Conservation (phyloP, 2,797 vertebrate genomes). For the Takifugu ocellatus region DNA sequence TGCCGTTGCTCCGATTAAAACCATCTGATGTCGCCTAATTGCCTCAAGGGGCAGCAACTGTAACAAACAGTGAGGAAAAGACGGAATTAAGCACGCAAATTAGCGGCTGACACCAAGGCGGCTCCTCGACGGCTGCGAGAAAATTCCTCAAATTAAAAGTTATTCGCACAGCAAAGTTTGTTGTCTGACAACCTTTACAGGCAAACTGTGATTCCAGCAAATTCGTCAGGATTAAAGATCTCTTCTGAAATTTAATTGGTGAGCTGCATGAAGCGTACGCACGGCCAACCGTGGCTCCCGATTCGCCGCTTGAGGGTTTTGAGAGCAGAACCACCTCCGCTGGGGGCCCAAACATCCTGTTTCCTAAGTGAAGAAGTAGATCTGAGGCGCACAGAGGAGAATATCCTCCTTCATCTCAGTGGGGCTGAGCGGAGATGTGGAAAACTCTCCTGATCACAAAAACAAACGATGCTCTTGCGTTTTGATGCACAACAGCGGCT, state of each 20-base stretch:
- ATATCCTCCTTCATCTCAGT: no score
- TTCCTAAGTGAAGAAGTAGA: no score
- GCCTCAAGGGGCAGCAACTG: neutral
- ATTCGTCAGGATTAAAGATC: neutral
- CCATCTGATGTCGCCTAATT: conserved; percentile 1
- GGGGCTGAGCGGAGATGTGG: no score
- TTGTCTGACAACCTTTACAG: neutral
- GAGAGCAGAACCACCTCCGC: no score
- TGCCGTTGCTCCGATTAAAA: neutral
- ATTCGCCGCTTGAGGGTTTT: no score
- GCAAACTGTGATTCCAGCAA: neutral
- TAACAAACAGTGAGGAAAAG: conserved; percentile 2
- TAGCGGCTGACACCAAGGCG: neutral
- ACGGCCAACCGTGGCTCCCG: conserved; percentile 20
- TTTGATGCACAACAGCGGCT: no score
- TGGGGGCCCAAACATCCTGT: no score
- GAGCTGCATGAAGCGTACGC: conserved; percentile 5
- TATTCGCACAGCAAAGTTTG: no score
- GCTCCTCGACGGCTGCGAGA: neutral
- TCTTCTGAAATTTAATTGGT: conserved; percentile 5
- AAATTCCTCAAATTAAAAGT: no score
- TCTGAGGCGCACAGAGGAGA: no score
- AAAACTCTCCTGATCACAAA: no score
- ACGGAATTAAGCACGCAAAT: neutral
- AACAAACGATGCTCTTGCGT: no score